These are phyloP conservation scores for Amphiduros pacificus DNA, from an alignment of 2,888 invertebrate species.

Conservation along the genomic window DNA sequence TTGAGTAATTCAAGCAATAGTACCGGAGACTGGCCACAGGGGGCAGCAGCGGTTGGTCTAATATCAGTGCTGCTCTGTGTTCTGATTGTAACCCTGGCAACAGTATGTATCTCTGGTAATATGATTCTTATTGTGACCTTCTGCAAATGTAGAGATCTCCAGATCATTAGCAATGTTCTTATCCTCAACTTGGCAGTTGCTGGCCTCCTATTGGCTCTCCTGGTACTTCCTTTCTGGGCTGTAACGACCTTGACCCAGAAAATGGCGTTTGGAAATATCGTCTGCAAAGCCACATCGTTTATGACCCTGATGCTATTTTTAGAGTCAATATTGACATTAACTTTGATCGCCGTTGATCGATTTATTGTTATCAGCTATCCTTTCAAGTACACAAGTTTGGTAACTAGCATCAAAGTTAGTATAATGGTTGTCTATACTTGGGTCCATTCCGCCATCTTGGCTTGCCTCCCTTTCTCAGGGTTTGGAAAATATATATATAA, in stretches of 20 bases:
- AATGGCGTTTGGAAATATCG: not conserved
- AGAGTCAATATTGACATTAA: slow-evolving; percentile 4
- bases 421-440: not conserved
- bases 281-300: not conserved
- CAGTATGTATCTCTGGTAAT: not conserved
- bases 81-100: no score
- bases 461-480: not conserved
- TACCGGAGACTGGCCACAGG: no score
- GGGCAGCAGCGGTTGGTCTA: no score
- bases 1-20: no score
- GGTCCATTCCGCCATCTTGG: not conserved
- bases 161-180: slow-evolving; percentile 6
- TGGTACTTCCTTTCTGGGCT: slow-evolving; percentile 6
- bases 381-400: not conserved
- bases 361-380: not conserved
- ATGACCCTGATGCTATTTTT: slow-evolving; percentile 2
- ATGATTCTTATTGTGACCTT: slow-evolving; percentile 1
- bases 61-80: no score
- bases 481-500: slow-evolving; percentile 7
- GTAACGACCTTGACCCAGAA: not conserved
- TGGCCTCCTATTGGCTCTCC: not conserved
- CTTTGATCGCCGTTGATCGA: slow-evolving; percentile 2
- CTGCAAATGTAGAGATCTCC: not conserved
- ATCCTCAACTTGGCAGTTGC: slow-evolving; percentile 3
- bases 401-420: not conserved